Conservation (phyloP, 2,797 vertebrate genomes). For the Rhinichthys osculus region DNA sequence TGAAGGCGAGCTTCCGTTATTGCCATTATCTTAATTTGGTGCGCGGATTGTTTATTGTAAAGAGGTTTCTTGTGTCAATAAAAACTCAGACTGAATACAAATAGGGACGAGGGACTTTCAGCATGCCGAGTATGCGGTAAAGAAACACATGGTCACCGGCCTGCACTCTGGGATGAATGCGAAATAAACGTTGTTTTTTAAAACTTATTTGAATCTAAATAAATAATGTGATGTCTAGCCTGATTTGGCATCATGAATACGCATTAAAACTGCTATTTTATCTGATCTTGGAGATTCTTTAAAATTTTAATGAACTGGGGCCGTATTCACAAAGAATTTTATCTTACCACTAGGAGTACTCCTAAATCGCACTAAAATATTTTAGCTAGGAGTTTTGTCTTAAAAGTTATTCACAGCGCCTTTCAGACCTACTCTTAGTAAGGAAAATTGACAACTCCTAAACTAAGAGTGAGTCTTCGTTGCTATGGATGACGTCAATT, state of each 20-base stretch:
- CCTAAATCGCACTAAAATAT: too few species aligned
- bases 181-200: neutral
- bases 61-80: constrained; percentile 66
- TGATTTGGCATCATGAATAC: neutral
- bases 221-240: neutral
- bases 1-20: constrained; percentile 72
- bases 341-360: too few species aligned
- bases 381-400: too few species aligned
- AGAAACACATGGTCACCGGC: constrained; percentile 21
- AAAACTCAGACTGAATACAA: constrained; percentile 71
- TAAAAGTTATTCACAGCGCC: too few species aligned
- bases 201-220: neutral
- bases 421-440: too few species aligned
- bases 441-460: too few species aligned
- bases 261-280: neutral
- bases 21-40: constrained; percentile 84
- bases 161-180: constrained; percentile 29
- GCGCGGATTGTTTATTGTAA: constrained; percentile 77
- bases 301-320: neutral
- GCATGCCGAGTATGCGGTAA: constrained; percentile 44
- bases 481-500: too few species aligned
- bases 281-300: neutral
- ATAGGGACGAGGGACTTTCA: constrained; percentile 60
- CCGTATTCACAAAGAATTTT: too few species aligned
- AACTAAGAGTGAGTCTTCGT: too few species aligned